Evolutionary conservation across 2,113 vertebrate species (phyloP), one percentile per base, ranked within the genome.

Genomic region (Lutjanus erythropterus): DNA sequence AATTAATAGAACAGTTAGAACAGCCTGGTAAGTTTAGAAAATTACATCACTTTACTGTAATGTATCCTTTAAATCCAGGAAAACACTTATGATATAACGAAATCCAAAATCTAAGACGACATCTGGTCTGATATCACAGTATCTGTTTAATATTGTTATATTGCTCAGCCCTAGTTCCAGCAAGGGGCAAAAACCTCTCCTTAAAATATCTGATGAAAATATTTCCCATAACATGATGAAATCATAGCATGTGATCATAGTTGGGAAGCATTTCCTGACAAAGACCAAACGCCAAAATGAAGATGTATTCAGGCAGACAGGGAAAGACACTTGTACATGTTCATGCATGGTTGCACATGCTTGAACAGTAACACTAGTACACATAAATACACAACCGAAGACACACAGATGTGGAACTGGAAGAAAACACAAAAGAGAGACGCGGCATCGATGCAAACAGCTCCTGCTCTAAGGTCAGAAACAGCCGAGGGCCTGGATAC

Each of bases 391-490:
- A 73, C 60, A 73, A 58, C 18, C 46, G 52, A 35, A 66, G 7
- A 47, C 61, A 58, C 50, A 46, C 23, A 71, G 25, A 75, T 55
- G 46, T 75, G 52, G 18, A 41, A 56, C 59, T 4, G 42, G 18
- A 78, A 11, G 44, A 61, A 71, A 73, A 70, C 46, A n/a, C 31
- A 59, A 69, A 35, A 21, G 6, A 9, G 15, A 47, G 77, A 73
- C 27, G 21, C 31, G 49, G 62, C 44, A 70, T 73, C 19, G 35
- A 19, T 37, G 39, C 33, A 73, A 75, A 68, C 23, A 41, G 47
- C 61, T 79, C 27, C 23, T 71, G 33, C 47, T 80, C 29, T 53
- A 60, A 83, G 80, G 76, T 91, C 73, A 81, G 39, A 31, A 47
- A 53, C 76, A 78, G 65, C 74, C 39, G 1, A 68, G 46, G 35